These are phyloP conservation scores for Pleuronectes platessa DNA, from an alignment of 2,113 vertebrate species.

Conservation along the genomic window DNA sequence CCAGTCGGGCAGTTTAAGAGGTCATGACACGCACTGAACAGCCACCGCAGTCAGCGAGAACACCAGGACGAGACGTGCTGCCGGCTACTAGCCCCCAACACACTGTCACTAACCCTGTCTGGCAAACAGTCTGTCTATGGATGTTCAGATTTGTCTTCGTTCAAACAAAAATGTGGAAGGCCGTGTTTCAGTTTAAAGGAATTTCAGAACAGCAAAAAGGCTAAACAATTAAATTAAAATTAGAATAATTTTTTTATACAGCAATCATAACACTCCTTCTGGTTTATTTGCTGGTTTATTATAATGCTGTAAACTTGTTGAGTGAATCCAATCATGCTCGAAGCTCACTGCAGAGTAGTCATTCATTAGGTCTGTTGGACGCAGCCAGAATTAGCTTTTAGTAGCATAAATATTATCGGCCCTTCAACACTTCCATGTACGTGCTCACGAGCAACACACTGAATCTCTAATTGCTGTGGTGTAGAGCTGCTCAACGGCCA, in stretches of 20 bases:
- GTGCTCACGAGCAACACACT: constrained; percentile 11
- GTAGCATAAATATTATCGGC: constrained; percentile 14
- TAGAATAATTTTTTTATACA: not conserved
- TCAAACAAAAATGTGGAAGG: constrained; percentile 2
- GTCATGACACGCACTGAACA: constrained; percentile 52
- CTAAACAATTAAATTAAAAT: not conserved
- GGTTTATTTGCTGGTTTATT: not conserved
- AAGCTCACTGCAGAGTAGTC: not conserved
- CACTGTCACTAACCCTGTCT: constrained; percentile 4
- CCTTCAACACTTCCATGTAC: constrained; percentile 9
- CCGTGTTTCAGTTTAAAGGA: not conserved
- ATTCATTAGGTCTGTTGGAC: too few relatives aligned
- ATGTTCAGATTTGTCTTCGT: constrained; percentile 13
- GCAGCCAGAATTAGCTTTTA: not conserved
- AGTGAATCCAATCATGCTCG: not conserved
- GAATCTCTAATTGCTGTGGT: not conserved
- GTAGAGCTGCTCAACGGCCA: constrained; percentile 11
- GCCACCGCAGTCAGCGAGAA: constrained; percentile 25
- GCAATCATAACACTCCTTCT: not conserved
- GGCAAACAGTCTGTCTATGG: constrained; percentile 22
- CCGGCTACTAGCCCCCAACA: constrained; percentile 20
- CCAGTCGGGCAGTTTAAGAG: constrained; percentile 60
- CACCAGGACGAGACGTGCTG: constrained; percentile 21
- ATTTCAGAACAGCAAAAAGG: not conserved
- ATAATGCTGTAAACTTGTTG: not conserved